Evolutionary conservation across 2,888 invertebrate species (phyloP), one percentile per base, ranked within the genome.

Genomic region (Drosophila parthenogenetica): DNA sequence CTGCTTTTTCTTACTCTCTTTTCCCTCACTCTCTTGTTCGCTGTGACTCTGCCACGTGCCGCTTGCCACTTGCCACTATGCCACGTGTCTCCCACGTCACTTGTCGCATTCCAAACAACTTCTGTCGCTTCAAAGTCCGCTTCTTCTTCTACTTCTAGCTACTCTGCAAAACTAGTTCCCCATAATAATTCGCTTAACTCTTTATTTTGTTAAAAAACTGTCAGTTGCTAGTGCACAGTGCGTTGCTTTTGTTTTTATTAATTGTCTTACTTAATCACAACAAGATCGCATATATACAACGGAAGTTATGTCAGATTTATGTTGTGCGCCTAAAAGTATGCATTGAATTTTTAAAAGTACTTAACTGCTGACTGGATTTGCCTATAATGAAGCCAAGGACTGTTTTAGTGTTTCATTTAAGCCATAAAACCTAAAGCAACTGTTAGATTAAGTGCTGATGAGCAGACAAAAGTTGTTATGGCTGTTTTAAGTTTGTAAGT

Each of bases 71-170:
- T 57, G 67, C 58, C 50, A 51, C 57, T 58, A 54, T 49, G 69
- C 39, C 62, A 67, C 45, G 61, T 58, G 54, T 39, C 43, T 35
- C 42, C 45, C 45, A 51, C 37, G 58, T 66, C 75, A 72, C 50
- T 43, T 64, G 61, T 55, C 77, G 54, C 75, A 76, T 76, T 76
- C 77, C 73, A 68, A 37, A 49, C 67, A 54, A 39, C 57, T 54
- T 49, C 54, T 25, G 40, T 46, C 43, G 45, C 51, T 45, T 22
- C 60, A 42, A 16, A 42, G 8, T n/a, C 45, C 22, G 13, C 48
- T 45, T 19, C 25, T 70, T 16, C 39, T 17, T 10, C 39, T 25
- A 35, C 29, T 29, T 29, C 5, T 29, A 8, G 8, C 29, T 5
- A 29, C 25, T 25, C 3, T 17, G 5, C 1, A 13, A 50, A 58